A percentile compares a stretch with the other conserved stretches of the same genome.
Evolutionary conservation across 2,888 invertebrate species (phyloP).

Genomic region (Dicyrtomina minuta): DNA sequence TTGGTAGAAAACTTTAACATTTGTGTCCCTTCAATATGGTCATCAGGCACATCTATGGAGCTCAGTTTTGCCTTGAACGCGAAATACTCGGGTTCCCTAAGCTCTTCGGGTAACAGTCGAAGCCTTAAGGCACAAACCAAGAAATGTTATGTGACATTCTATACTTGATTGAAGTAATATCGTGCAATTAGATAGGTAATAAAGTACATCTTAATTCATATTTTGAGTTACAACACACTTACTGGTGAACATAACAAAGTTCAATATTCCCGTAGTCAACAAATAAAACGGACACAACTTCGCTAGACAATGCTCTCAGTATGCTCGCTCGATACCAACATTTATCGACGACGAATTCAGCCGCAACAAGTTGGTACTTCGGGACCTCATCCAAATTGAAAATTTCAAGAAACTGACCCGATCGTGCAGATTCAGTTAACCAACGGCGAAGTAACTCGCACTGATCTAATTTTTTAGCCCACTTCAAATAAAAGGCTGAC

Average conservation of each 20-base stretch:
- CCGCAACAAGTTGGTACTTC: background rate
- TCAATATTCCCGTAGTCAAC: slow-evolving; percentile 24
- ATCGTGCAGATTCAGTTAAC: background rate
- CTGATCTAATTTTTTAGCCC: slow-evolving; percentile 13
- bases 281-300: background rate
- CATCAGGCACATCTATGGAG: background rate
- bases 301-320: background rate
- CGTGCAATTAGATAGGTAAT: too few species aligned
- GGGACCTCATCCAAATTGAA: background rate
- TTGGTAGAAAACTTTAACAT: background rate
- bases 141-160: too few species aligned
- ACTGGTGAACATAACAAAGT: too few species aligned
- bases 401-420: background rate
- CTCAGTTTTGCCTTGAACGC: too few species aligned
- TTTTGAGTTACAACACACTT: too few species aligned
- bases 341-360: slow-evolving; percentile 21
- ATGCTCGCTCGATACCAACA: slow-evolving; percentile 25
- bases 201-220: too few species aligned
- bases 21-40: background rate
- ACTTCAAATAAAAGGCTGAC: slow-evolving; percentile 17
- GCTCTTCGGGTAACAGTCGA: too few species aligned
- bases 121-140: too few species aligned
- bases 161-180: too few species aligned
- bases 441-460: slow-evolving; percentile 3
- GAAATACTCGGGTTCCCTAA: too few species aligned